Conservation (phyloP, 2,888 invertebrate genomes). For the Phorcus lineatus region DNA sequence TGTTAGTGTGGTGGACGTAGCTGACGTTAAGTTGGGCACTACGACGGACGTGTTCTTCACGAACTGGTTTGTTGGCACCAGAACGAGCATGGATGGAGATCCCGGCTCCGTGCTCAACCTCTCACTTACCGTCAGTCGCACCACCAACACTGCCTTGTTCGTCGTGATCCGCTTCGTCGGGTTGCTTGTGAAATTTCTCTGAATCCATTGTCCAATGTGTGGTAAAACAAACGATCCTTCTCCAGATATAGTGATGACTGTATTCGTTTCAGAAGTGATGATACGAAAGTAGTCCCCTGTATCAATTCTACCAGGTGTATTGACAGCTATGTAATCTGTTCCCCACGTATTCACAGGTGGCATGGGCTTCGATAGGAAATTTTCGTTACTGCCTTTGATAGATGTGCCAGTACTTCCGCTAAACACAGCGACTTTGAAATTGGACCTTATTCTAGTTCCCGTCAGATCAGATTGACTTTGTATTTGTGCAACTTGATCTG, state of each 20-base stretch:
- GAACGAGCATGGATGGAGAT: background rate
- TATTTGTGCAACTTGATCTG: constrained; percentile 39
- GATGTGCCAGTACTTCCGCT: constrained; percentile 29
- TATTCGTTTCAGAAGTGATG: background rate
- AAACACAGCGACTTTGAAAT: constrained; percentile 38
- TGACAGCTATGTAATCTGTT: background rate
- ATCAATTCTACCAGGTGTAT: background rate
- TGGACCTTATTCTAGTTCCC: constrained; percentile 39
- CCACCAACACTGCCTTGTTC: constrained; percentile 20
- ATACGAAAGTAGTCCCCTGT: constrained; percentile 17
- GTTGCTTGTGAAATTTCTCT: background rate
- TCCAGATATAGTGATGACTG: background rate
- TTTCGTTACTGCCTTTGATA: background rate
- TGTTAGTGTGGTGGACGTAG: background rate
- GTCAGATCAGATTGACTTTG: constrained; percentile 42
- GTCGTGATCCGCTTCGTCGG: background rate
- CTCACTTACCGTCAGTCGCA: background rate
- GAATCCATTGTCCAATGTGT: constrained; percentile 8
- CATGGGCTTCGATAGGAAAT: background rate
- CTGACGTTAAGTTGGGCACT: background rate
- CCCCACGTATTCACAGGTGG: constrained; percentile 14
- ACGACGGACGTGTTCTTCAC: background rate
- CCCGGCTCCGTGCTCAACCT: background rate
- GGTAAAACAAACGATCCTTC: background rate
- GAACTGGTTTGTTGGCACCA: constrained; percentile 21